phyloP scores from a whole-genome alignment of 2,888 invertebrate genomes.

The Dicyrtomina minuta region DNA sequence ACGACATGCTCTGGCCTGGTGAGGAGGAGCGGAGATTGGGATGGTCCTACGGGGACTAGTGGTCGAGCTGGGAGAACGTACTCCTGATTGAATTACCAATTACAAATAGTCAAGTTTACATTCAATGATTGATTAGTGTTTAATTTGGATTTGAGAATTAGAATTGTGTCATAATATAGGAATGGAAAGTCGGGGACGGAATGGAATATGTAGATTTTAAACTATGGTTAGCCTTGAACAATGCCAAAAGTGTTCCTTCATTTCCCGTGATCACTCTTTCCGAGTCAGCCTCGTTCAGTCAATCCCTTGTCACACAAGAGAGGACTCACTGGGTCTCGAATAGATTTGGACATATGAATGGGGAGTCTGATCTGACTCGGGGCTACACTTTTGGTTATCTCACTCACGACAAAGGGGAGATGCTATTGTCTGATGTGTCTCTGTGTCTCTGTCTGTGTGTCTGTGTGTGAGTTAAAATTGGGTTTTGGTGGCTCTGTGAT shows the following conservation, averaged over 20 bases:
- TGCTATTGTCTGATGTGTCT: not conserved
- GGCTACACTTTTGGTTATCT: constrained; percentile 5
- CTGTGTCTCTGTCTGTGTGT: constrained; percentile 2
- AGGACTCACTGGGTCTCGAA: not conserved
- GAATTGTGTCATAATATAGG: too few relatives aligned
- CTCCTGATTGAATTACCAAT: too few relatives aligned
- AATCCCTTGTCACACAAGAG: not conserved
- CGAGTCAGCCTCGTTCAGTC: too few relatives aligned
- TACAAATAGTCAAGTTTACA: too few relatives aligned
- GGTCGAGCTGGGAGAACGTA: too few relatives aligned
- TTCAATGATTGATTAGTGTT: too few relatives aligned
- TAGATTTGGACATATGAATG: not conserved
- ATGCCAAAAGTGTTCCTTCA: too few relatives aligned
- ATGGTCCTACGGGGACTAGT: not conserved
- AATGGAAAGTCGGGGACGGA: too few relatives aligned
- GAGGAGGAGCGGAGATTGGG: not conserved
- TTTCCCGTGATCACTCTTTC: too few relatives aligned
- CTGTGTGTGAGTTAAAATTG: not conserved
- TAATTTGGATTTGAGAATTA: too few relatives aligned
- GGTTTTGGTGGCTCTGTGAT: not conserved
- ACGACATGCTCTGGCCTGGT: not conserved
- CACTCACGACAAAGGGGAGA: not conserved
- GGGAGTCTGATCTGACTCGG: not conserved
- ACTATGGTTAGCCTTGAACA: too few relatives aligned
- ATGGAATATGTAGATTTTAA: too few relatives aligned